Conservation (phyloP, 2,888 invertebrate species). For the Lasioglossum vierecki region DNA sequence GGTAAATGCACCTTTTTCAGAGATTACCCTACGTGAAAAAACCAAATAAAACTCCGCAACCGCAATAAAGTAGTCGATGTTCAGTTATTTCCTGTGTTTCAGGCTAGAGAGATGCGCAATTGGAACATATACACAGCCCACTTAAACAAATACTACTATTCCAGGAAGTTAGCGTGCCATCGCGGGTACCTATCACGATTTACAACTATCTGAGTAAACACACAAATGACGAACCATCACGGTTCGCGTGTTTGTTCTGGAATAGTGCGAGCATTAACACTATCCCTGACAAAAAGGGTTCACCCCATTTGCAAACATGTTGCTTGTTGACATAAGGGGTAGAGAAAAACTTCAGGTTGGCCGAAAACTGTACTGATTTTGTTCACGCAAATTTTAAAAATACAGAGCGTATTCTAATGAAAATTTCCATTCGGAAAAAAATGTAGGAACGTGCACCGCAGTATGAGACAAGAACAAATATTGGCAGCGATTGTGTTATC, state of each 20-base stretch:
- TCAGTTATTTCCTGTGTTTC: background rate
- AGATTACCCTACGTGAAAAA: background rate
- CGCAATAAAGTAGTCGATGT: background rate
- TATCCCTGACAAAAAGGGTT: background rate
- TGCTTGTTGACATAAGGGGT: background rate
- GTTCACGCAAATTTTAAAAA: background rate
- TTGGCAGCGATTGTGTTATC: slow-evolving; percentile 2
- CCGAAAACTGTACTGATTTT: background rate
- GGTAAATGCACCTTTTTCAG: background rate
- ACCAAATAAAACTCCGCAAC: background rate
- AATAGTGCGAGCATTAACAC: background rate
- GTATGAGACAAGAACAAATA: background rate
- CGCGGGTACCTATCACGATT: background rate
- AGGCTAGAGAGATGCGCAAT: background rate
- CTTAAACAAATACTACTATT: slow-evolving; percentile 5
- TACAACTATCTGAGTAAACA: slow-evolving; percentile 3
- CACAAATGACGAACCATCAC: background rate
- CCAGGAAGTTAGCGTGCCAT: background rate
- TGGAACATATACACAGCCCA: background rate
- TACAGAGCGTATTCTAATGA: background rate
- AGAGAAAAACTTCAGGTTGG: background rate
- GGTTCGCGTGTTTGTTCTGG: background rate
- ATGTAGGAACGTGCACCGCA: too few relatives aligned
- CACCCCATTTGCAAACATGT: background rate
- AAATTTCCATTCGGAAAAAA: background rate